Conservation (phyloP, 2,797 vertebrate genomes). For the Sternarchorhynchus goeldii region DNA sequence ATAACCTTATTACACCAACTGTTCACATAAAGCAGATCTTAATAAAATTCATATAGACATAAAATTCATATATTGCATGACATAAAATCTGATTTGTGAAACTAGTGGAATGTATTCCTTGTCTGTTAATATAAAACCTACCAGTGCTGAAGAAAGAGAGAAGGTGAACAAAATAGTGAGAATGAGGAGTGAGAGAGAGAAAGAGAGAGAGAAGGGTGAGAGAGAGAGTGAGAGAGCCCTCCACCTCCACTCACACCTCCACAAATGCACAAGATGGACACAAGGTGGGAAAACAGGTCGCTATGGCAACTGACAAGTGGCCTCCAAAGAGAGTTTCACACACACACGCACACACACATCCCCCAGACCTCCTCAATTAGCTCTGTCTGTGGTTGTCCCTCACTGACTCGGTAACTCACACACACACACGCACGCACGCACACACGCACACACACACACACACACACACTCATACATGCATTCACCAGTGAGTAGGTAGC, state of each 20-base stretch:
- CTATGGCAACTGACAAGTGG: slow-evolving; percentile 61
- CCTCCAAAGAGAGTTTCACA: slow-evolving; percentile 52
- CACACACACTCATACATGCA: slow-evolving; percentile 27
- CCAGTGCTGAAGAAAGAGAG: background rate
- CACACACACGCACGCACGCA: slow-evolving; percentile 27
- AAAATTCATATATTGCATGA: too few relatives aligned
- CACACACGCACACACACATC: slow-evolving; percentile 44
- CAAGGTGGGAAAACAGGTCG: slow-evolving; percentile 61
- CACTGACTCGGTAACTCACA: slow-evolving; percentile 15
- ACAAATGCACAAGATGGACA: slow-evolving; percentile 55
- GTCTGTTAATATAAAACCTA: background rate
- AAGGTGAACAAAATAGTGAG: background rate
- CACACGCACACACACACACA: slow-evolving; percentile 46
- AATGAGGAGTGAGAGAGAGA: slow-evolving; percentile 3
- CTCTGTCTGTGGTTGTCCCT: slow-evolving; percentile 45
- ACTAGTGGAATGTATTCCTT: too few relatives aligned
- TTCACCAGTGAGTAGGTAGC: slow-evolving; percentile 41
- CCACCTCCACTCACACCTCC: slow-evolving; percentile 57
- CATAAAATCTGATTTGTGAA: too few relatives aligned
- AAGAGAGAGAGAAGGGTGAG: slow-evolving; percentile 22
- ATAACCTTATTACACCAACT: too few relatives aligned
- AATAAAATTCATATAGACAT: too few relatives aligned
- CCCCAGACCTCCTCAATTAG: slow-evolving; percentile 58
- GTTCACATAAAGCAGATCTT: too few relatives aligned
- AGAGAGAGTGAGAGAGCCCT: slow-evolving; percentile 24